These are phyloP conservation scores for Scolopax rusticola DNA, from an alignment of 2,797 vertebrate species.

Conservation along the genomic window DNA sequence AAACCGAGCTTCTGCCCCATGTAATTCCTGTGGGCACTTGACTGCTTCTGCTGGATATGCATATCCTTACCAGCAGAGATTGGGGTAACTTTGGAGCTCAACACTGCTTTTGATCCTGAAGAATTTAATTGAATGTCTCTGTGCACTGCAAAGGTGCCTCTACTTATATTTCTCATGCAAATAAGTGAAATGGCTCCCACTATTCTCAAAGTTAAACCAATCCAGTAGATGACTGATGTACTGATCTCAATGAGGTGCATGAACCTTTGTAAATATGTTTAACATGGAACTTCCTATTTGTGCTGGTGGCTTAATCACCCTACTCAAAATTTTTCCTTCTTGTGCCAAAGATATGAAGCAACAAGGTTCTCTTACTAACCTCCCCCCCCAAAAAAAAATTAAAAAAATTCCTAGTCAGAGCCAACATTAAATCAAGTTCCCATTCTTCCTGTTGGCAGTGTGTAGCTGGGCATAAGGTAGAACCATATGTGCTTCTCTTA, in stretches of 20 bases:
- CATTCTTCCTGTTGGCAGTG: slow-evolving; percentile 62
- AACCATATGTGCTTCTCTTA: slow-evolving; percentile 64
- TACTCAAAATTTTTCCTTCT: background rate
- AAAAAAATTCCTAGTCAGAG: background rate
- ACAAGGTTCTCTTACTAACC: background rate
- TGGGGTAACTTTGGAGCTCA: background rate
- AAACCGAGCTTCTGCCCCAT: background rate
- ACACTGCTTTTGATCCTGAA: background rate
- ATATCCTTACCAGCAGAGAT: background rate
- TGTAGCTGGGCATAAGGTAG: slow-evolving; percentile 62
- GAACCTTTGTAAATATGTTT: background rate
- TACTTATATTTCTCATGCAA: background rate
- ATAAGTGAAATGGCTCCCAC: background rate
- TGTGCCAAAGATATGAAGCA: background rate
- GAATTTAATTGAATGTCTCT: background rate
- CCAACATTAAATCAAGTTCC: slow-evolving; percentile 32
- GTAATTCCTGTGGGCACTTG: background rate
- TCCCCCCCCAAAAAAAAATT: background rate
- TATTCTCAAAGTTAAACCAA: background rate
- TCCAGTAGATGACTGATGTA: background rate
- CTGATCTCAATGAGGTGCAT: background rate
- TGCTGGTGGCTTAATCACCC: background rate
- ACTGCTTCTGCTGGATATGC: background rate
- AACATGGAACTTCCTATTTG: background rate
- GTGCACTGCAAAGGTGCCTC: background rate